A percentile compares a stretch with the other conserved stretches of the same genome.
Evolutionary conservation across 2,113 vertebrate genomes (phyloP).

Genomic region (Gadus macrocephalus): DNA sequence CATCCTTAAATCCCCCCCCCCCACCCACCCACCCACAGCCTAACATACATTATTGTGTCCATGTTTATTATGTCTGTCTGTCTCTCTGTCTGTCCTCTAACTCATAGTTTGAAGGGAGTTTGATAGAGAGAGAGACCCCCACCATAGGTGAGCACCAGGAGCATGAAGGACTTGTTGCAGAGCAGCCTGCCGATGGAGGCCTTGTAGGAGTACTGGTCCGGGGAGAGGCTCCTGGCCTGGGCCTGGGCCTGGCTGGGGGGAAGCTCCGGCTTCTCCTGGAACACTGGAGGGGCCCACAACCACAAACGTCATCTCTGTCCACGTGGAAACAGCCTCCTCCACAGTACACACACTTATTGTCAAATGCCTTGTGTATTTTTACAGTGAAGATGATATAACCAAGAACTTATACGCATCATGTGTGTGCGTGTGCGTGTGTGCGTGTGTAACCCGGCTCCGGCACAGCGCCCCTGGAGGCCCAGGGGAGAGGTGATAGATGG

Average conservation of each 20-base stretch:
- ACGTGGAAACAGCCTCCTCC: slow-evolving; percentile 21
- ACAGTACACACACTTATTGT: too few relatives aligned
- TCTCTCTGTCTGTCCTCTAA: not conserved
- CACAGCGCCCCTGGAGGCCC: too few relatives aligned
- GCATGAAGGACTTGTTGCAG: slow-evolving; percentile 81
- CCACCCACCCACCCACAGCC: too few relatives aligned
- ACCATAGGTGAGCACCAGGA: slow-evolving; percentile 90
- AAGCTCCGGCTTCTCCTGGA: slow-evolving; percentile 82
- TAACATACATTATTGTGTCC: not conserved
- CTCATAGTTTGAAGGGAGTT: not conserved
- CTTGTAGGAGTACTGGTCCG: slow-evolving; percentile 76
- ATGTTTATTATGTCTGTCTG: not conserved
- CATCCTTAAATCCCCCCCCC: too few relatives aligned
- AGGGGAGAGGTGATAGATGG: too few relatives aligned
- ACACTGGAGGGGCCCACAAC: slow-evolving; percentile 72
- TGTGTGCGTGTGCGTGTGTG: too few relatives aligned
- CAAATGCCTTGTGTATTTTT: too few relatives aligned
- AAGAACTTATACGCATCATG: too few relatives aligned
- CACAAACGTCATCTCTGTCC: not conserved
- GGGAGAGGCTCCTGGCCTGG: slow-evolving; percentile 61
- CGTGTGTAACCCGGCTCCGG: too few relatives aligned
- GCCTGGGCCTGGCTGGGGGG: slow-evolving; percentile 86
- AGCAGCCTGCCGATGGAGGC: slow-evolving; percentile 79
- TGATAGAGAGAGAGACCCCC: slow-evolving; percentile 39
- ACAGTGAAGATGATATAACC: too few relatives aligned